A percentile compares a stretch with the other conserved stretches of the same genome.
Evolutionary conservation across 2,113 vertebrate genomes (phyloP).

Genomic region (Noctilio leporinus): DNA sequence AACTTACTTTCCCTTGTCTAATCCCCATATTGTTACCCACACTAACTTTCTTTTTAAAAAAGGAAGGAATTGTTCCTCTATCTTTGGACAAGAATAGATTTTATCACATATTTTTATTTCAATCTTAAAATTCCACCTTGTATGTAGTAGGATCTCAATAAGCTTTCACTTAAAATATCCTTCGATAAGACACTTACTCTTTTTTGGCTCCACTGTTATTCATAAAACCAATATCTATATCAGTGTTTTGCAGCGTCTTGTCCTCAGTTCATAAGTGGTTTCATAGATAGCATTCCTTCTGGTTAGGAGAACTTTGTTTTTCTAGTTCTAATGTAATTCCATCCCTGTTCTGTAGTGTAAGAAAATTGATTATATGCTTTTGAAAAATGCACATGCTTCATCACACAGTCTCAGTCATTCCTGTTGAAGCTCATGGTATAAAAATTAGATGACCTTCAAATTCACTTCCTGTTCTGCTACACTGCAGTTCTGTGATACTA

Average conservation of each 20-base stretch:
- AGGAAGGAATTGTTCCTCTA: background rate
- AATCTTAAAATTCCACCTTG: background rate
- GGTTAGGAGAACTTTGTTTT: background rate
- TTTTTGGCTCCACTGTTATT: background rate
- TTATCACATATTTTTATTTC: background rate
- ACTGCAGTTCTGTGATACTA: background rate
- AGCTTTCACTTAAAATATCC: background rate
- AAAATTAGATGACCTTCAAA: background rate
- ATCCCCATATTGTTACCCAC: background rate
- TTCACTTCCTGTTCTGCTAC: background rate
- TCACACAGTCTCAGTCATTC: background rate
- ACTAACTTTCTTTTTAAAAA: background rate
- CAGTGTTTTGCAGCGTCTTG: background rate
- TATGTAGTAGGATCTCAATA: background rate
- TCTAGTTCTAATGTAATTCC: background rate
- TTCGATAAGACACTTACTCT: background rate
- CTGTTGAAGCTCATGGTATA: background rate
- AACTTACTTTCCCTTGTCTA: background rate
- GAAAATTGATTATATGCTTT: background rate
- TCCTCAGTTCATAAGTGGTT: background rate
- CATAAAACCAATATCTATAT: background rate
- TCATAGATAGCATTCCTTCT: background rate
- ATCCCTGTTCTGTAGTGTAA: background rate
- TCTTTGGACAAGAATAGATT: background rate
- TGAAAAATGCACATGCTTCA: background rate